Base-by-base conservation (phyloP, 2,113 vertebrate genomes). In the Eolophus roseicapilla region DNA sequence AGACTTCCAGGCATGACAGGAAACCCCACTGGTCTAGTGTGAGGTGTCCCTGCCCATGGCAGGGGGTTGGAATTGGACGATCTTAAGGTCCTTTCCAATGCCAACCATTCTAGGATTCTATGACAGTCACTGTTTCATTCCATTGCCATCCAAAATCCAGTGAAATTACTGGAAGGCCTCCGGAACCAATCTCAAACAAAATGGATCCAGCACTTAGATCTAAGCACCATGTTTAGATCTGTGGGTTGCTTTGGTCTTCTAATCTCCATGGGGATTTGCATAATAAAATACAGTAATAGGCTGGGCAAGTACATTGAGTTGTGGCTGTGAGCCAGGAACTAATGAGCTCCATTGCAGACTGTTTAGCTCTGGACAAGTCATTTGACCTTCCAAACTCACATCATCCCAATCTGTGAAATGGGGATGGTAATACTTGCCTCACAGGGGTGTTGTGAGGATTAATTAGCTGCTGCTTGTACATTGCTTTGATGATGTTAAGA, bases 401-500 rank as follows among this genome's bases (percentile, higher is more conserved):
- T 88, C 92, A 86, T 77, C 68, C 50, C 41, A 69, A 67, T 29
- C 70, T 89, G 60, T 55, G 79, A 91, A 92, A 96, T 64, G 71
- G 65, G 74, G 68, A 95, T 73, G 81, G 80, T 69, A 94, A 90
- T 88, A 88, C 84, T 97, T 97, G 93, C 94, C 94, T 96, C 93
- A 96, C 87, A 92, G 92, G 90, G 76, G 71, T 96, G 90, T 96
- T 95, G 78, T 93, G 96, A 94, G 83, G 83, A 95, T 93, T 96
- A 96, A 96, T 97, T 96, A 96, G 82, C 43, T 89, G 64, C 95
- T 94, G 86, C 75, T 92, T 87, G 86, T 95, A 97, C 93, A 41
- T 50, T 7, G 39, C 95, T 97, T 96, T 96, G 95, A 96, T 97
- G 90, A 96, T 94, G 75, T 82, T 95, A 95, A 88, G 93, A 88